phyloP scores from a whole-genome alignment of 37 sponge, comb jelly and placozoan genomes.

The Hexactinellida sp. region DNA sequence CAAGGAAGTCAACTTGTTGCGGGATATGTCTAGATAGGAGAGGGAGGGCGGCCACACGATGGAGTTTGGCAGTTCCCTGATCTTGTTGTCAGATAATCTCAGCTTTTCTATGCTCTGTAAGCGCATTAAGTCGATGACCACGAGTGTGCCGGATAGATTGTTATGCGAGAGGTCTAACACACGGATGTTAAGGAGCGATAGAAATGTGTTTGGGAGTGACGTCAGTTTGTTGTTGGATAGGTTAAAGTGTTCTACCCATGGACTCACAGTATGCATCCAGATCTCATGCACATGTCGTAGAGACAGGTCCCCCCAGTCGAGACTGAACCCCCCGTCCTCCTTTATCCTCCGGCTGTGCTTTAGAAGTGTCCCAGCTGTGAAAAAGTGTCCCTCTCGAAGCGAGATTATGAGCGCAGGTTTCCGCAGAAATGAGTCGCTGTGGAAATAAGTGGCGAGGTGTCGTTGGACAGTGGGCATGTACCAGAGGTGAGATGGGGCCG shows the following conservation, averaged over 20 bases:
- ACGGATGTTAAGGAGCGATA: neutral
- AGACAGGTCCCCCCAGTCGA: neutral
- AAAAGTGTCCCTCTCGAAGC: neutral
- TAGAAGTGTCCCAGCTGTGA: neutral
- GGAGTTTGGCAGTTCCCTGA: neutral
- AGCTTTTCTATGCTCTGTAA: neutral
- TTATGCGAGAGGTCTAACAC: neutral
- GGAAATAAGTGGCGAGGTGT: neutral
- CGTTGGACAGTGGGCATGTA: neutral
- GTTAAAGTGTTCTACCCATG: neutral
- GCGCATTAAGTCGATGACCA: neutral
- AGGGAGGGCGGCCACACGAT: neutral
- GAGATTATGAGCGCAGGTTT: slow-evolving; percentile 4
- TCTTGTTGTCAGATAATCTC: neutral
- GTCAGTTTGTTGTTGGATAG: neutral
- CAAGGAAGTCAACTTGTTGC: neutral
- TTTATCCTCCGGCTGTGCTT: neutral
- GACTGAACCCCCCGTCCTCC: neutral
- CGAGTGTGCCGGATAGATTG: neutral
- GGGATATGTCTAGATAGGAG: neutral
- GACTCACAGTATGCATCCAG: neutral
- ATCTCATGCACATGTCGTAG: neutral
- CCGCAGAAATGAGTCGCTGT: neutral
- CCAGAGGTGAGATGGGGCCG: neutral
- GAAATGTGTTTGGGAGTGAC: neutral